These are phyloP conservation scores for Cydia splendana DNA, from an alignment of 1,140 invertebrate species.

Conservation along the genomic window DNA sequence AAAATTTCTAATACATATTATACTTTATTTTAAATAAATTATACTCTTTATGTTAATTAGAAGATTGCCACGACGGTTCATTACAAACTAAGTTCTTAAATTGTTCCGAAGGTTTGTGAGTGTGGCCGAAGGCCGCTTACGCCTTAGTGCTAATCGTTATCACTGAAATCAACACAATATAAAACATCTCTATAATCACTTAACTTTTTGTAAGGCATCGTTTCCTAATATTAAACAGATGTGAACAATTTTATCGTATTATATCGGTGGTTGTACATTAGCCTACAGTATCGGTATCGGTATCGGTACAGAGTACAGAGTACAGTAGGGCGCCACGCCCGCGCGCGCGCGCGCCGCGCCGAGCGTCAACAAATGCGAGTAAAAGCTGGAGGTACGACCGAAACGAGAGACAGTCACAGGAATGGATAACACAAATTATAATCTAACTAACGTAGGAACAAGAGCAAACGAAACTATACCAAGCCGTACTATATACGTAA, in stretches of 20 bases:
- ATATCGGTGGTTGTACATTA: slow-evolving; percentile 74
- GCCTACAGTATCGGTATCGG: slow-evolving; percentile 52
- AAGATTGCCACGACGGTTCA: slow-evolving; percentile 75
- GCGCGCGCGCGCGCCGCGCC: not conserved
- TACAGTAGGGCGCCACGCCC: not conserved
- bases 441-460: slow-evolving; percentile 77
- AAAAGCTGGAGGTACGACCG: slow-evolving; percentile 42
- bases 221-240: slow-evolving; percentile 76
- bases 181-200: slow-evolving; percentile 78
- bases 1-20: slow-evolving; percentile 80
- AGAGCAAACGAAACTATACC: slow-evolving; percentile 61
- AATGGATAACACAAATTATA: slow-evolving; percentile 72
- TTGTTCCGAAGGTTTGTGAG: slow-evolving; percentile 75
- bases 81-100: slow-evolving; percentile 79
- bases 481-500: slow-evolving; percentile 61
- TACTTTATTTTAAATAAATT: slow-evolving; percentile 78
- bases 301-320: not conserved
- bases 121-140: slow-evolving; percentile 56
- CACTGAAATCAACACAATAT: slow-evolving; percentile 78
- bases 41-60: slow-evolving; percentile 78
- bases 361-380: slow-evolving; percentile 16
- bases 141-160: slow-evolving; percentile 77
- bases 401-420: slow-evolving; percentile 47
- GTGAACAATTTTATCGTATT: slow-evolving; percentile 60
- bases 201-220: slow-evolving; percentile 77